phyloP scores from a whole-genome alignment of 2,113 vertebrate species.

The Kryptolebias marmoratus region DNA sequence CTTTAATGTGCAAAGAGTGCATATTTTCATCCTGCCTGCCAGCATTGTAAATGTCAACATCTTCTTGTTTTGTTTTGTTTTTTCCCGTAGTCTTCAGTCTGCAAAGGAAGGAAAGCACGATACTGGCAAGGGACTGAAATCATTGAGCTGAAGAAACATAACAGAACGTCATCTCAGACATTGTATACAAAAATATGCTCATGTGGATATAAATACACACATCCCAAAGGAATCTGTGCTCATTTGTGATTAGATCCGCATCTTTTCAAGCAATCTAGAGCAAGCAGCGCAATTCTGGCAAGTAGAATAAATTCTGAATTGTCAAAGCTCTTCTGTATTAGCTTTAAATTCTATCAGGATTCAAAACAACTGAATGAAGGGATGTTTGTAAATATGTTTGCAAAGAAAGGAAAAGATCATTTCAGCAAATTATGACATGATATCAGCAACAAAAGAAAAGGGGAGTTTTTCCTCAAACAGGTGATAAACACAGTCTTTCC shows the following conservation, averaged over 20 bases:
- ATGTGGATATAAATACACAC: constrained; percentile 38
- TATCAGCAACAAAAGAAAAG: constrained; percentile 4
- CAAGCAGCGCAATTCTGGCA: constrained; percentile 52
- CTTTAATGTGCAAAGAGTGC: constrained; percentile 13
- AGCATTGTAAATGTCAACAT: neutral
- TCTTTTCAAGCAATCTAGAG: constrained; percentile 63
- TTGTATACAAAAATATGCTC: constrained; percentile 21
- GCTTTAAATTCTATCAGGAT: constrained; percentile 59
- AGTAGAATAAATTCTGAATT: constrained; percentile 59
- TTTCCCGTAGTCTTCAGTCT: neutral
- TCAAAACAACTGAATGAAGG: constrained; percentile 31
- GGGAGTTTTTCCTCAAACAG: too few species aligned
- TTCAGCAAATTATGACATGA: constrained; percentile 20
- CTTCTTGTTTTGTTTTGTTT: neutral
- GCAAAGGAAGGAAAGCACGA: neutral
- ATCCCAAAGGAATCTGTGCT: constrained; percentile 47
- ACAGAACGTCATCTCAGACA: neutral
- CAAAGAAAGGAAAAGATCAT: neutral
- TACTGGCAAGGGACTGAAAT: constrained; percentile 6
- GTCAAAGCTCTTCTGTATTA: constrained; percentile 37
- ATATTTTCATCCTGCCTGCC: neutral
- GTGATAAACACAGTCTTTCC: too few species aligned
- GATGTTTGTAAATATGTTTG: constrained; percentile 25
- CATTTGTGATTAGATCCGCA: constrained; percentile 53
- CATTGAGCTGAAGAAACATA: neutral